Conservation (phyloP, 1,140 invertebrate species). For the Zaprionus capensis region DNA sequence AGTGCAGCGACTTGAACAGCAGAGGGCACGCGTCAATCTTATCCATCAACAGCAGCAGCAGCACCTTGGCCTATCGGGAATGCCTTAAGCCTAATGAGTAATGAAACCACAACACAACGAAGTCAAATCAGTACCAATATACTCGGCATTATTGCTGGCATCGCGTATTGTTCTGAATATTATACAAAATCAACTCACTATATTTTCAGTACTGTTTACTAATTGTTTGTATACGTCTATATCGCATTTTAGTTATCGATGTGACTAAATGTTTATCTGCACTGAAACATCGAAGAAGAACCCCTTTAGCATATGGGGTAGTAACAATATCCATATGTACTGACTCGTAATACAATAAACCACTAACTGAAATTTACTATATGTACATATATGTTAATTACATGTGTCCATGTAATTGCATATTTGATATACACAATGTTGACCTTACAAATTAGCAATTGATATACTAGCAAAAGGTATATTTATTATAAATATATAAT, state of each 20-base stretch:
- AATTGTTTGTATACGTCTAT: slow-evolving; percentile 45
- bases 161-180: slow-evolving; percentile 35
- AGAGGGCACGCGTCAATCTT: slow-evolving; percentile 76
- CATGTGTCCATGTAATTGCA: slow-evolving; percentile 24
- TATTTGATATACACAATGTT: slow-evolving; percentile 64
- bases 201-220: slow-evolving; percentile 35
- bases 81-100: slow-evolving; percentile 67
- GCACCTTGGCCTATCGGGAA: slow-evolving; percentile 70
- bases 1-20: slow-evolving; percentile 88
- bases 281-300: slow-evolving; percentile 22
- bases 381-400: slow-evolving; percentile 12
- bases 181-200: slow-evolving; percentile 25
- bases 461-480: slow-evolving; percentile 49
- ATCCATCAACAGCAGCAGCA: slow-evolving; percentile 79
- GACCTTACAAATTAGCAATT: slow-evolving; percentile 67
- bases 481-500: slow-evolving; percentile 28
- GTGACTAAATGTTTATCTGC: slow-evolving; percentile 39
- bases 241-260: slow-evolving; percentile 50
- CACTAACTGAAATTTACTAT: slow-evolving; percentile 48
- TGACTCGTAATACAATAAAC: slow-evolving; percentile 59
- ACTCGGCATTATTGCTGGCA: slow-evolving; percentile 25
- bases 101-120: slow-evolving; percentile 44
- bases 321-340: slow-evolving; percentile 66
- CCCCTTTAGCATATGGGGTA: slow-evolving; percentile 50
- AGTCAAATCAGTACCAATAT: slow-evolving; percentile 58